These are phyloP conservation scores for Hoplostethus atlanticus DNA, from an alignment of 2,797 vertebrate genomes.

Conservation along the genomic window DNA sequence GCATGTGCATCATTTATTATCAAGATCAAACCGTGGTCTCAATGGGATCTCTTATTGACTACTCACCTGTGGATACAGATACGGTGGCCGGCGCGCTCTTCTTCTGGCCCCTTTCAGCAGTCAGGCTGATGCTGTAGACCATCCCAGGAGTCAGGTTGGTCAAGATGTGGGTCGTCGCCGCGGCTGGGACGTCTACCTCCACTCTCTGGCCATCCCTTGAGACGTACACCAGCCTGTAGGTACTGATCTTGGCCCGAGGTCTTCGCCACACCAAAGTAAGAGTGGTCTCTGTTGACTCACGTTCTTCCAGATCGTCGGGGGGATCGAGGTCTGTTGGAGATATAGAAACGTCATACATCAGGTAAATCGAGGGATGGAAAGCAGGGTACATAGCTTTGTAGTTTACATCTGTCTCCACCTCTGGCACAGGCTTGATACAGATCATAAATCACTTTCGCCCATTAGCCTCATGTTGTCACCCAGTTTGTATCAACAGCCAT, in stretches of 20 bases:
- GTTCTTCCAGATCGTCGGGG: conserved; percentile 86
- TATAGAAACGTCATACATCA: neutral
- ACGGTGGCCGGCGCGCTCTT: conserved; percentile 85
- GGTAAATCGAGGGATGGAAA: neutral
- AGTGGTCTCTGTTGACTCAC: conserved; percentile 85
- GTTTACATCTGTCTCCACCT: conserved; percentile 3
- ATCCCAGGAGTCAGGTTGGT: conserved; percentile 85
- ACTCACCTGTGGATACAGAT: conserved; percentile 88
- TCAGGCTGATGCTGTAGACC: conserved; percentile 86
- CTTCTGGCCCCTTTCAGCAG: conserved; percentile 88
- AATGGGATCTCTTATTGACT: neutral
- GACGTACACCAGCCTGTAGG: conserved; percentile 86
- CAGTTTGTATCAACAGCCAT: conserved; percentile 32
- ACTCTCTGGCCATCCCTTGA: conserved; percentile 71
- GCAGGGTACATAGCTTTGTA: neutral
- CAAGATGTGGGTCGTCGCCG: conserved; percentile 80
- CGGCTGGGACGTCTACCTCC: conserved; percentile 84
- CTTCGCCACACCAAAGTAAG: conserved; percentile 88
- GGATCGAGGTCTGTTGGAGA: conserved; percentile 88
- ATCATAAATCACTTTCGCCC: conserved; percentile 20
- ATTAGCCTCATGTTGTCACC: conserved; percentile 30
- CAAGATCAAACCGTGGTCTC: neutral
- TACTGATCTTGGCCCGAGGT: conserved; percentile 88
- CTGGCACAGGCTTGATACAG: neutral
- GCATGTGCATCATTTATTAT: neutral